Conservation (phyloP, 2,113 vertebrate genomes). For the Strix aluco region DNA sequence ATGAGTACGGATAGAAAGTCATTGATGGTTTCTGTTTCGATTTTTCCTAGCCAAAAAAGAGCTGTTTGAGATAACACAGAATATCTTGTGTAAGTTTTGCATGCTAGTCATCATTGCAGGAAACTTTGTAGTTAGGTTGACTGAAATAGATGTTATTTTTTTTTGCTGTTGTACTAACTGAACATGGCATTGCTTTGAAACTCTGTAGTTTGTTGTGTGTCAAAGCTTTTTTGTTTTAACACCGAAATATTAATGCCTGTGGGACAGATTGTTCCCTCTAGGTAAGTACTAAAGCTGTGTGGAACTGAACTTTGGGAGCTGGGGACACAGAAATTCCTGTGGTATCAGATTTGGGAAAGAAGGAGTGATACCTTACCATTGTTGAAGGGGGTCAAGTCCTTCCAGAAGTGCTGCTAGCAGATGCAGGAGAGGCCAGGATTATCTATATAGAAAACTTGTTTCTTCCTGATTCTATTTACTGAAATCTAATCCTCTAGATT, state of each 20-base stretch:
- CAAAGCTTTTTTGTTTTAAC: not conserved
- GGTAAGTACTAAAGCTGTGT: not conserved
- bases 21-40: not conserved
- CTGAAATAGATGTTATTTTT: not conserved
- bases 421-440: not conserved
- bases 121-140: not conserved
- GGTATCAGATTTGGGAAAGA: not conserved
- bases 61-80: not conserved
- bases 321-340: not conserved
- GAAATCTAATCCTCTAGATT: not conserved
- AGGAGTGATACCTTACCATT: not conserved
- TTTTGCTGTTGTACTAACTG: not conserved
- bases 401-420: not conserved
- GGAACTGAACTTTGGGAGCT: not conserved
- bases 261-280: not conserved
- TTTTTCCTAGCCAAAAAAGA: conserved; percentile 17
- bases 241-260: not conserved
- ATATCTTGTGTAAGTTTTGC: conserved; percentile 6
- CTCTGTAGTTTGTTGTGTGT: not conserved
- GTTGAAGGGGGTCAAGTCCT: not conserved
- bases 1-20: not conserved
- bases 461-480: not conserved
- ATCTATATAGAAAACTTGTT: not conserved
- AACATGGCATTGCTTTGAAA: not conserved
- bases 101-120: not conserved